These are phyloP conservation scores for Drosophila kepulauana DNA, from an alignment of 1,140 invertebrate genomes.

Conservation along the genomic window DNA sequence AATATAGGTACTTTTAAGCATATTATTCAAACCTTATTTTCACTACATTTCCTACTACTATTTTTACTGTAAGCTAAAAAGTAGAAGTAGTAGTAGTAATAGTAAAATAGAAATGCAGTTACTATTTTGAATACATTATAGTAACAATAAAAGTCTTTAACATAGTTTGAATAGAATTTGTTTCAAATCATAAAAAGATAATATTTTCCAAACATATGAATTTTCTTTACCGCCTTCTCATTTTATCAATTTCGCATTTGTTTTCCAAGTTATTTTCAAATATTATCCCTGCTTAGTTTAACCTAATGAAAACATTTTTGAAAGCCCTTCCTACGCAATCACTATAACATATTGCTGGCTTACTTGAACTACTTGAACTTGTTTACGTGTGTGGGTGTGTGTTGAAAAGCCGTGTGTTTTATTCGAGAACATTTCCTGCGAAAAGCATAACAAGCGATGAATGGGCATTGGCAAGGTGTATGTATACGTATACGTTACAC, in stretches of 20 bases:
- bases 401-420: no score
- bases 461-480: not conserved
- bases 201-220: no score
- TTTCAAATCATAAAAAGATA: no score
- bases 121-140: not conserved
- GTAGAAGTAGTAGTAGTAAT: not conserved
- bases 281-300: not conserved
- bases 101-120: not conserved
- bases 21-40: not conserved
- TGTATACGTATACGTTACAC: not conserved
- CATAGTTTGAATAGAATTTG: no score
- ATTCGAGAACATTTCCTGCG: not conserved
- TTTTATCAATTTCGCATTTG: no score
- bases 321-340: not conserved
- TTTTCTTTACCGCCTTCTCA: no score
- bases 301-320: not conserved
- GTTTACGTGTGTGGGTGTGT: not conserved
- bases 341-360: not conserved
- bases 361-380: not conserved
- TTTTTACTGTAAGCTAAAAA: not conserved
- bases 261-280: no score
- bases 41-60: not conserved
- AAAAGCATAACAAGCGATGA: constrained; percentile 3
- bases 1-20: not conserved
- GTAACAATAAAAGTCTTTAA: no score